phyloP scores from a whole-genome alignment of 2,888 invertebrate species.

The Lomographa bimaculata region DNA sequence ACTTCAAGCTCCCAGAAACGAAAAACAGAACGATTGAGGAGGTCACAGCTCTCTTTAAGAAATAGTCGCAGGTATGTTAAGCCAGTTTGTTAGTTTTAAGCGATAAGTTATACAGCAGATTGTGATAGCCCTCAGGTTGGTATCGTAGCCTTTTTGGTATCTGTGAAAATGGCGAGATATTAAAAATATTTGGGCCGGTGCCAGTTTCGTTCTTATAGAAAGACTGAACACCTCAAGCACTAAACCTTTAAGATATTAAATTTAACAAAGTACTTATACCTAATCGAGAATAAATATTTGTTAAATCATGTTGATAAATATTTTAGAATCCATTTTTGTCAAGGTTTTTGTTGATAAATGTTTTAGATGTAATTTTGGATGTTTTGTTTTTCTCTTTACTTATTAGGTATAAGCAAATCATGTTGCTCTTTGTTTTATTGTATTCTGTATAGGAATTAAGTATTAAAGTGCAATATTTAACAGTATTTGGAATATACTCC shows the following conservation, averaged over 20 bases:
- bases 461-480: not conserved
- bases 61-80: constrained; percentile 44
- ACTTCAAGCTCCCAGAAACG: constrained; percentile 76
- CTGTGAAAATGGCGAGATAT: constrained; percentile 24
- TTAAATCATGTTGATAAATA: constrained; percentile 8
- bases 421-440: not conserved
- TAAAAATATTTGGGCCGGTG: constrained; percentile 33
- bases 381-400: constrained; percentile 3
- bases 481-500: constrained; percentile 2
- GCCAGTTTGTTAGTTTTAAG: constrained; percentile 55
- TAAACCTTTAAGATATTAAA: constrained; percentile 29
- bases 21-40: constrained; percentile 79
- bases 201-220: constrained; percentile 48
- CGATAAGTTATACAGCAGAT: constrained; percentile 57
- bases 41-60: constrained; percentile 77
- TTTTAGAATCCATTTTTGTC: constrained; percentile 12
- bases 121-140: constrained; percentile 48
- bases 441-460: not conserved
- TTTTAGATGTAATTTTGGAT: too few relatives aligned
- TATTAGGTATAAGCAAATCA: not conserved
- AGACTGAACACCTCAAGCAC: constrained; percentile 59
- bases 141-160: too few relatives aligned
- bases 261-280: constrained; percentile 64
- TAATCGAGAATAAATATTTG: constrained; percentile 29
- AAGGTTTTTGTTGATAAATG: constrained; percentile 9